Evolutionary conservation across 1,140 invertebrate genomes (phyloP), one percentile per base, ranked within the genome.

Genomic region (Diachasma alloeum): DNA sequence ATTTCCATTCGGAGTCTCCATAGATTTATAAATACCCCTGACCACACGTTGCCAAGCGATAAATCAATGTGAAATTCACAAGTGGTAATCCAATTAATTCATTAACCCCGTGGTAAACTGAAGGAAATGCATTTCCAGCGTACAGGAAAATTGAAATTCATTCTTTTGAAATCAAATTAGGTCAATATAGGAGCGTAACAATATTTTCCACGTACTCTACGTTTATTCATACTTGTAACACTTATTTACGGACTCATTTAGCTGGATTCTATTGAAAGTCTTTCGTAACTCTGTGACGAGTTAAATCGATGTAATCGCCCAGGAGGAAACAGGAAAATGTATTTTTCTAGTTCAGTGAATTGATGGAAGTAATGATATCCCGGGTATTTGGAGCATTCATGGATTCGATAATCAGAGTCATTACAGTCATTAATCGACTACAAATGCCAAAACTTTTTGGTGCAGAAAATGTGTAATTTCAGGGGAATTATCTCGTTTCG

Each of bases 71-170:
- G 11, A 63, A 63, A 63, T 63, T 26, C 24, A 63, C 59, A 63
- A 63, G 59, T 63, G 59, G 59, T 63, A 63, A 63, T 63, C 59
- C 59, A 63, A 63, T 63, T 63, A 63, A 26, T 63, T 63, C 59
- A 63, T 63, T 63, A 63, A n/a, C 24, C 59, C 59, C 9, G 59
- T 31, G 22, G 59, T 31, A 31, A 63, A 63, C 22, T 63, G 24
- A 63, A 24, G 59, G 24, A 24, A 63, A 63, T 63, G 11, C 19
- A 63, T 63, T 63, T 63, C 24, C 24, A 63, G 24, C 24, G 59
- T 63, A 13, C 19, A 26, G 15, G 22, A 31, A 31, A 63, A 63
- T 26, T 63, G 24, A 26, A 63, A 63, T 26, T 26, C 19, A 63
- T 63, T 63, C 59, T 31, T 63, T 63, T 24, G 24, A 63, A 63